These are phyloP conservation scores for Orchesellides sinensis DNA, from an alignment of 2,888 invertebrate genomes.

Conservation along the genomic window DNA sequence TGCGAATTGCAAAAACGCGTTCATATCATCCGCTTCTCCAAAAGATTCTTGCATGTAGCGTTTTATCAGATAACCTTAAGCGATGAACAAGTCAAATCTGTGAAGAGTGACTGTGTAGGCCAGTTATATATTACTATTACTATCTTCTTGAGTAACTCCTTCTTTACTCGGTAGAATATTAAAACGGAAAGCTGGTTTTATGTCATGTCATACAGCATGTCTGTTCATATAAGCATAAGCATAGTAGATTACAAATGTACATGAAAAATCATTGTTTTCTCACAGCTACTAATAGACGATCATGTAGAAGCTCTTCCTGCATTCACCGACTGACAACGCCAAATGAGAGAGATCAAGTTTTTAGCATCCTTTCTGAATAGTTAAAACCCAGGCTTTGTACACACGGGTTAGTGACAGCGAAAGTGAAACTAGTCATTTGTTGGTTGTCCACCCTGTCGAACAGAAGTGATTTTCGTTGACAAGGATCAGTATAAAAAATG, in stretches of 20 bases:
- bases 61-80: conserved; percentile 4
- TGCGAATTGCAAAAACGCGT: no score
- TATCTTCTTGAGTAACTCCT: no score
- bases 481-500: background rate
- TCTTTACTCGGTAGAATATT: background rate
- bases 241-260: no score
- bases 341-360: conserved; percentile 22
- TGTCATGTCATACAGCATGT: conserved; percentile 47
- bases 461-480: background rate
- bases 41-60: background rate
- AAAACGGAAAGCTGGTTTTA: conserved; percentile 48
- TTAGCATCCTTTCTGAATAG: background rate
- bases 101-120: background rate
- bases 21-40: no score
- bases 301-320: conserved; percentile 34
- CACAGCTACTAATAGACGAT: conserved; percentile 28
- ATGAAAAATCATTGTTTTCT: conserved; percentile 20
- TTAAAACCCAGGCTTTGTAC: conserved; percentile 4
- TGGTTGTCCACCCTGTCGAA: background rate
- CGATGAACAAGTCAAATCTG: background rate
- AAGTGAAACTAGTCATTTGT: conserved; percentile 2
- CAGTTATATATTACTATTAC: no score
- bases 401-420: conserved; percentile 6
- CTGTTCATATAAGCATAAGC: no score
- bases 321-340: conserved; percentile 35